These are phyloP conservation scores for Mungos mungo DNA, from an alignment of 2,113 vertebrate species.

Conservation along the genomic window DNA sequence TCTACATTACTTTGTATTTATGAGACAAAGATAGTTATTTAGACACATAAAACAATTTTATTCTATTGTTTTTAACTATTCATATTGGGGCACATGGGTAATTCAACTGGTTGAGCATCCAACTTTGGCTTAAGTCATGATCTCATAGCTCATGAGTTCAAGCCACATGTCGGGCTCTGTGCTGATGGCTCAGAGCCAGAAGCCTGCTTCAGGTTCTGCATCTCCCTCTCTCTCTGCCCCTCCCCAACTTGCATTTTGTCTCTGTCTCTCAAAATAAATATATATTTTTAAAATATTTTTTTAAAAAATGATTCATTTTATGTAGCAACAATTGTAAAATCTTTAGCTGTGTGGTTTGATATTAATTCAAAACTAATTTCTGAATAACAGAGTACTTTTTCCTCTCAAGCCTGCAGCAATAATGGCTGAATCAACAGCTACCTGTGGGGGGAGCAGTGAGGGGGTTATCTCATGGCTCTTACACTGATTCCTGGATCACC, in stretches of 20 bases:
- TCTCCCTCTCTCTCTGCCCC: too few relatives aligned
- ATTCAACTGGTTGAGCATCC: too few relatives aligned
- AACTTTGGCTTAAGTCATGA: too few relatives aligned
- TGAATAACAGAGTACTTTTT: neutral
- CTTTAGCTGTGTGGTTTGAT: neutral
- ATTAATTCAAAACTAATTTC: constrained; percentile 45
- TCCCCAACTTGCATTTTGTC: too few relatives aligned
- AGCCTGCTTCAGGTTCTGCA: too few relatives aligned
- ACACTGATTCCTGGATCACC: neutral
- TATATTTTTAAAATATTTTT: too few relatives aligned
- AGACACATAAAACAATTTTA: neutral
- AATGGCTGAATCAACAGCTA: neutral
- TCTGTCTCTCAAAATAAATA: too few relatives aligned
- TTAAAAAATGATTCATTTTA: neutral
- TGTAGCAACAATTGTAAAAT: neutral
- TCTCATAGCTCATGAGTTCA: too few relatives aligned
- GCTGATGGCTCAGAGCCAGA: too few relatives aligned
- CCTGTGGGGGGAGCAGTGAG: neutral
- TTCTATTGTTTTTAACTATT: neutral
- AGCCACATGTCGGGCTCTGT: too few relatives aligned
- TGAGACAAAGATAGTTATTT: neutral
- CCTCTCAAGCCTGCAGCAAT: neutral
- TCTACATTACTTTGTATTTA: neutral
- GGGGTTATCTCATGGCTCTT: neutral
- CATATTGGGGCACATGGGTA: too few relatives aligned